Evolutionary conservation across 2,113 vertebrate genomes (phyloP).

Genomic region (Camelus dromedarius): DNA sequence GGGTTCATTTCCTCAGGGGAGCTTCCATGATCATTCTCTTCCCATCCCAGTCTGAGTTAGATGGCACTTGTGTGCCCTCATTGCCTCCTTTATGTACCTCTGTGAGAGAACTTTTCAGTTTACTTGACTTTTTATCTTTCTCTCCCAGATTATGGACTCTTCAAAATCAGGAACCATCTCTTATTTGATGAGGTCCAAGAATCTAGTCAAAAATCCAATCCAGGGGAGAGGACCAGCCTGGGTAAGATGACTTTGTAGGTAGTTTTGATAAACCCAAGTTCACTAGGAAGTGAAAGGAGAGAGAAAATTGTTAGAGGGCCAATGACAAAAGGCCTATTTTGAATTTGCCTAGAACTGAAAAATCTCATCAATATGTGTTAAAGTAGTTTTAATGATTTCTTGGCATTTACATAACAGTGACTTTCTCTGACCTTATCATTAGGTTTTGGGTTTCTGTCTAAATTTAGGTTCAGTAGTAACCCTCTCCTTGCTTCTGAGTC

Average conservation of each 20-base stretch:
- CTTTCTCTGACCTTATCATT: neutral
- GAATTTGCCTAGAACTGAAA: neutral
- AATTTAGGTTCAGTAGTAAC: constrained; percentile 21
- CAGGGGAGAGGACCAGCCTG: neutral
- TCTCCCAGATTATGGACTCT: neutral
- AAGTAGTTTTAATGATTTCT: neutral
- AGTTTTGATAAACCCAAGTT: neutral
- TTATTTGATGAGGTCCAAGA: constrained; percentile 2
- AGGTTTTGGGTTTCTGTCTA: constrained; percentile 40
- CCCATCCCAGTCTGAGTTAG: neutral
- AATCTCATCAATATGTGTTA: neutral
- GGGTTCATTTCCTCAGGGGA: neutral
- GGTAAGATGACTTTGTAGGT: neutral
- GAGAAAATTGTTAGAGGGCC: neutral
- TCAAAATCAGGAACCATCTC: neutral
- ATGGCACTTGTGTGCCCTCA: neutral
- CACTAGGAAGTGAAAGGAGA: neutral
- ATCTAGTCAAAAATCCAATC: constrained; percentile 30
- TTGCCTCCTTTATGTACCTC: neutral
- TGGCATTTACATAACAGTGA: neutral
- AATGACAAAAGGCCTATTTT: neutral
- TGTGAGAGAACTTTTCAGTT: neutral
- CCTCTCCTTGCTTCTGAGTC: neutral
- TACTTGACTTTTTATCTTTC: neutral
- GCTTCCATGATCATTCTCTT: neutral